A percentile compares a stretch with the other conserved stretches of the same genome.
Evolutionary conservation across 2,797 vertebrate species (phyloP).

Genomic region (Spinibarbus caldwelli): DNA sequence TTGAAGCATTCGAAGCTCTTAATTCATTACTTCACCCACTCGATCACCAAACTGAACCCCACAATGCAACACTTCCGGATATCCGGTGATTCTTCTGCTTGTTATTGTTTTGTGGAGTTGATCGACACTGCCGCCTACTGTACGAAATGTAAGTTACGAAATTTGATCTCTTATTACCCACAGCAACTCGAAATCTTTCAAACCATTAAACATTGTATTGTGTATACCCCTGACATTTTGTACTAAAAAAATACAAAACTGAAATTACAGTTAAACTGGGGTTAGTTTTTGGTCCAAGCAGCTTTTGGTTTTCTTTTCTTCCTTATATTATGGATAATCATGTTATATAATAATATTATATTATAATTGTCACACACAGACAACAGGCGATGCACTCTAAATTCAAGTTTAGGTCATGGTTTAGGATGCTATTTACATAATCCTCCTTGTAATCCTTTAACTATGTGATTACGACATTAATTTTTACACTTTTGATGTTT

Average conservation of each 20-base stretch:
- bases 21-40: slow-evolving; percentile 38
- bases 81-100: slow-evolving; percentile 43
- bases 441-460: not conserved
- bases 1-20: not conserved
- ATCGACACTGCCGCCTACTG: not conserved
- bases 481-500: not conserved
- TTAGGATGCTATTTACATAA: not conserved
- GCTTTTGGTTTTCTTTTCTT: not conserved
- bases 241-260: too few relatives aligned
- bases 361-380: not conserved
- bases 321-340: not conserved
- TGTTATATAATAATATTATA: not conserved
- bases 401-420: not conserved
- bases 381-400: not conserved
- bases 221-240: not conserved
- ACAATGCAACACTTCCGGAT: slow-evolving; percentile 60
- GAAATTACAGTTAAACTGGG: too few relatives aligned
- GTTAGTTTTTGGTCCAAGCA: not conserved
- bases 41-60: slow-evolving; percentile 50
- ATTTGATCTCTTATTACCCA: not conserved
- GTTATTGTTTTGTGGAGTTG: not conserved
- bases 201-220: not conserved
- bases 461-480: not conserved
- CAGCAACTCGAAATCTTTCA: not conserved
- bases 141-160: not conserved